phyloP scores from a whole-genome alignment of 2,797 vertebrate genomes.

The Chromis chromis region DNA sequence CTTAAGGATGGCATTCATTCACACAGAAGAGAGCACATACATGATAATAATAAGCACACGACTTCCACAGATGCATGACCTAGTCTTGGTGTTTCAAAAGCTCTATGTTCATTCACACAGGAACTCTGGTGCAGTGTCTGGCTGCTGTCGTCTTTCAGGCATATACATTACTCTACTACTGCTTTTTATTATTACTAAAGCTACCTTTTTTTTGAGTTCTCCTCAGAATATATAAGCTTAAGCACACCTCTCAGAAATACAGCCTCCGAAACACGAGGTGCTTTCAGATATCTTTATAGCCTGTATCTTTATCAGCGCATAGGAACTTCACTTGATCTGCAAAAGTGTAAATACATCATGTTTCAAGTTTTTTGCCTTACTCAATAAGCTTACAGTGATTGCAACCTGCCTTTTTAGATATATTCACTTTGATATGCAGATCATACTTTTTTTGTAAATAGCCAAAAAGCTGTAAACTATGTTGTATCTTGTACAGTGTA shows the following conservation, averaged over 20 bases:
- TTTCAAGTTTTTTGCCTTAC: conserved; percentile 85
- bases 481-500: conserved; percentile 86
- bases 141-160: conserved; percentile 49
- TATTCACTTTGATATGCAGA: conserved; percentile 87
- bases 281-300: conserved; percentile 61
- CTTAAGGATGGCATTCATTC: conserved; percentile 19
- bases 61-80: conserved; percentile 50
- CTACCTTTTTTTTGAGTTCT: conserved; percentile 49
- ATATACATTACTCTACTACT: conserved; percentile 15
- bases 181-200: conserved; percentile 40
- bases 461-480: conserved; percentile 82
- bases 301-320: conserved; percentile 61
- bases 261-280: conserved; percentile 41
- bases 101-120: conserved; percentile 40
- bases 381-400: conserved; percentile 86
- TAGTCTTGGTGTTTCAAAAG: conserved; percentile 42
- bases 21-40: conserved; percentile 37
- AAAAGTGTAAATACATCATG: conserved; percentile 75
- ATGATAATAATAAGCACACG: conserved; percentile 45
- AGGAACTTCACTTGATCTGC: conserved; percentile 72
- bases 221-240: conserved; percentile 45
- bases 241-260: conserved; percentile 50
- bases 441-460: conserved; percentile 85
- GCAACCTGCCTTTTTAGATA: conserved; percentile 86
- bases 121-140: conserved; percentile 41